Conservation (phyloP, 2,113 vertebrate genomes). For the Hippotragus niger region DNA sequence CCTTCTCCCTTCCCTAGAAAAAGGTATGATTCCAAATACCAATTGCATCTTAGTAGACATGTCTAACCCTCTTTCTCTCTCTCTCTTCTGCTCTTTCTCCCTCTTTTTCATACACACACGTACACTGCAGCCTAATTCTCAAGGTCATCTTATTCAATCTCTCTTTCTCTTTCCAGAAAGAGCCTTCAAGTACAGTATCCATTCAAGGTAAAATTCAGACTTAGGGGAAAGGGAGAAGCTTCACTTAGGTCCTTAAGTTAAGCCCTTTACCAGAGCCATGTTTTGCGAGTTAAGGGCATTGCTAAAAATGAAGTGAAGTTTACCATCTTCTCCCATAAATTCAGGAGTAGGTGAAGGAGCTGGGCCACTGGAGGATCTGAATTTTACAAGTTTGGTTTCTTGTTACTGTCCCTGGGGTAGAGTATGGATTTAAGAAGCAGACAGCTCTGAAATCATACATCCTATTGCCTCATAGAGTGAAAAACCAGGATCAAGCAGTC, state of each 20-base stretch:
- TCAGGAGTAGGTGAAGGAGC: not conserved
- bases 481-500: not conserved
- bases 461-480: not conserved
- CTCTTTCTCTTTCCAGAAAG: not conserved
- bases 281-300: not conserved
- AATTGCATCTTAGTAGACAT: not conserved
- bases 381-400: not conserved
- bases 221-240: not conserved
- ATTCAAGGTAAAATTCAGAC: not conserved
- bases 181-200: not conserved
- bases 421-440: not conserved
- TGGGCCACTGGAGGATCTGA: not conserved
- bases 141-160: not conserved
- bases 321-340: not conserved
- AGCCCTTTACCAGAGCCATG: not conserved
- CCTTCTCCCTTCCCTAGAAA: not conserved
- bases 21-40: not conserved
- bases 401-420: not conserved
- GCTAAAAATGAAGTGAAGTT: not conserved
- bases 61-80: not conserved
- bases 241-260: fast-evolving
- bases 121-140: not conserved
- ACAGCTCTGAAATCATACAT: not conserved
- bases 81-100: too few species aligned
- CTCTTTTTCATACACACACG: not conserved